Conservation (phyloP, 2,113 vertebrate species). For the Oncorhynchus keta region DNA sequence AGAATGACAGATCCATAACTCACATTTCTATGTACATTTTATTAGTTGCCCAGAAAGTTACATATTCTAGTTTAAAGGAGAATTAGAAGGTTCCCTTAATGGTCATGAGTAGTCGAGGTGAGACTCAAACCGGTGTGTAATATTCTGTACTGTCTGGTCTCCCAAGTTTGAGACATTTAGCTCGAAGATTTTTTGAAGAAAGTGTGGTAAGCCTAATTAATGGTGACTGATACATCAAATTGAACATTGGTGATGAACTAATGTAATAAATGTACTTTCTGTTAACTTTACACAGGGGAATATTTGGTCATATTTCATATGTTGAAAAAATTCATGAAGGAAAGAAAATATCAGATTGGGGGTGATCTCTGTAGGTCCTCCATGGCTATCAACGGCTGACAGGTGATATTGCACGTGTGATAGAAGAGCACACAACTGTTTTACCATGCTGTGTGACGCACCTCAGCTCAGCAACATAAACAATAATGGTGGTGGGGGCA, state of each 20-base stretch:
- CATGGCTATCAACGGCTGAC: constrained; percentile 8
- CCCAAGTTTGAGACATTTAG: constrained; percentile 52
- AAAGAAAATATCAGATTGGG: too few species aligned
- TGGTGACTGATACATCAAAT: neutral
- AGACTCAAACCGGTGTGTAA: constrained; percentile 22
- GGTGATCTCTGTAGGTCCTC: neutral
- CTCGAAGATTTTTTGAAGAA: constrained; percentile 22
- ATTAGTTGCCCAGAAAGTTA: too few species aligned
- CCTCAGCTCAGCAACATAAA: too few species aligned
- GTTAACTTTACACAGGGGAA: neutral
- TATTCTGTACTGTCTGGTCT: constrained; percentile 18
- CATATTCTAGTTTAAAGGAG: neutral
- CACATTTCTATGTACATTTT: too few species aligned
- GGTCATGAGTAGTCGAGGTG: constrained; percentile 32
- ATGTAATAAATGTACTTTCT: too few species aligned
- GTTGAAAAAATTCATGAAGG: too few species aligned
- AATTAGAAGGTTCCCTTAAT: constrained; percentile 2
- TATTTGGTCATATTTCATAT: too few species aligned
- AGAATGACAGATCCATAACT: too few species aligned
- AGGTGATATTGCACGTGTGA: neutral
- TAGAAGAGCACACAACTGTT: too few species aligned
- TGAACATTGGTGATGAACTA: neutral
- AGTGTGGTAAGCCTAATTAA: neutral
- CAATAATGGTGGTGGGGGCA: too few species aligned
- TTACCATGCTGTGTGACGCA: too few species aligned